Percentiles rank a stretch among this genome's conserved stretches.
phyloP scores from a whole-genome alignment of 2,888 invertebrate genomes.

The Eupithecia inturbata region DNA sequence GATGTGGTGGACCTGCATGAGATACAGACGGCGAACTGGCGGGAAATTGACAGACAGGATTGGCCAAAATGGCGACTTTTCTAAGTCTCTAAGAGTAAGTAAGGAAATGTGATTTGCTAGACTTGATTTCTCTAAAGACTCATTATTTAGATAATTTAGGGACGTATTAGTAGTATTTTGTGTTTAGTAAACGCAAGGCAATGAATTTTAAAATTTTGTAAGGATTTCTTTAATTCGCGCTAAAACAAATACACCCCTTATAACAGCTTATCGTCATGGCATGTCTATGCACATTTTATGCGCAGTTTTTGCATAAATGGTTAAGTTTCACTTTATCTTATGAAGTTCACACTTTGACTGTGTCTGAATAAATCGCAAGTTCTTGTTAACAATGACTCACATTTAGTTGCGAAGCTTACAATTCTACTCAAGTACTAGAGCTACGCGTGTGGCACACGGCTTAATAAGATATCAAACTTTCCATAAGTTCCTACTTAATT shows the following conservation, averaged over 20 bases:
- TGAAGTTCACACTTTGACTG: conserved; percentile 8
- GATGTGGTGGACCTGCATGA: background rate
- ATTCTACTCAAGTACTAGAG: conserved; percentile 43
- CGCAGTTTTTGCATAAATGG: no score
- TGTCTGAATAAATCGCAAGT: conserved; percentile 39
- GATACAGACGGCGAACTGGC: background rate
- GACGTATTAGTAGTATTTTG: no score
- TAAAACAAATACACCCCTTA: background rate
- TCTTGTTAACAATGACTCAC: conserved; percentile 51
- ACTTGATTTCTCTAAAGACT: background rate
- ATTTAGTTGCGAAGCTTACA: conserved; percentile 44
- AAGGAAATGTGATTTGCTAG: background rate
- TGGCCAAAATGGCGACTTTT: background rate
- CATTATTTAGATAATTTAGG: no score
- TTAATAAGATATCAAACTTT: conserved; percentile 14
- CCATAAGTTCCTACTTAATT: background rate
- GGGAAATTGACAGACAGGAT: background rate
- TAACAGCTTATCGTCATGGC: background rate
- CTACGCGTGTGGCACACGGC: conserved; percentile 17
- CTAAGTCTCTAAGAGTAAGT: background rate
- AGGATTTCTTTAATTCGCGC: no score
- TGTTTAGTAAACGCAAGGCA: no score
- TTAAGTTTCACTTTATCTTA: background rate
- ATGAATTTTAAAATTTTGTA: no score
- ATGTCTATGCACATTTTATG: background rate